Conservation (phyloP, 2,888 invertebrate species). For the Apotomis betuletana region DNA sequence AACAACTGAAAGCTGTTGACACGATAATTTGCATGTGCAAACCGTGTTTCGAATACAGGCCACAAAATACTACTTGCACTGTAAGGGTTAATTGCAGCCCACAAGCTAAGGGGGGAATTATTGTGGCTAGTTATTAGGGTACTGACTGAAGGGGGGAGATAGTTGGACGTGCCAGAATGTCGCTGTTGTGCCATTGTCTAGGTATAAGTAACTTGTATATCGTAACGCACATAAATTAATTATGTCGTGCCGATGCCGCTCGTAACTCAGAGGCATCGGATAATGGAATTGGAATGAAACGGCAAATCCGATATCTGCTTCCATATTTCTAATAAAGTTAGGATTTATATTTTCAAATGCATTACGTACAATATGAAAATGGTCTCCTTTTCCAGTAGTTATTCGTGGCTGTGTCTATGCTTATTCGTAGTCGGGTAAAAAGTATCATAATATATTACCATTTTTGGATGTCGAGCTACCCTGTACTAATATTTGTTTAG, state of each 20-base stretch:
- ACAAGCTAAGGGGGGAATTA: constrained; percentile 30
- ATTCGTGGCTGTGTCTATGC: too few species aligned
- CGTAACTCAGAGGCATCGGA: constrained; percentile 25
- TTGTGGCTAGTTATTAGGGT: constrained; percentile 36
- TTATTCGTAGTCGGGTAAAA: too few species aligned
- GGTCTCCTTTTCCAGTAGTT: too few species aligned
- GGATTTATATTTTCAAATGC: constrained; percentile 7
- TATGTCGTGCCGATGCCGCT: constrained; percentile 16
- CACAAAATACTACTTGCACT: constrained; percentile 30
- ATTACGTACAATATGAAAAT: not conserved
- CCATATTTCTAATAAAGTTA: constrained; percentile 16
- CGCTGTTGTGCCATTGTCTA: constrained; percentile 16
- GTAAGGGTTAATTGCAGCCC: constrained; percentile 32
- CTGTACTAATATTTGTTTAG: too few species aligned
- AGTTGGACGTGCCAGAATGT: constrained; percentile 33
- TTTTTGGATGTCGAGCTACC: not conserved
- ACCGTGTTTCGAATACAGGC: constrained; percentile 21
- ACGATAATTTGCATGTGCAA: constrained; percentile 8
- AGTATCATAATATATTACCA: not conserved
- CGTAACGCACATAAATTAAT: constrained; percentile 31
- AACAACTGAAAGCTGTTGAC: not conserved
- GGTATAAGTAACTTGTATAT: constrained; percentile 26
- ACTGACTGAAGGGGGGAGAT: constrained; percentile 26
- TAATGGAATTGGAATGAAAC: constrained; percentile 30
- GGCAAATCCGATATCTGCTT: constrained; percentile 13